Base-by-base conservation (phyloP, 2,113 vertebrate species). In the Vanacampus margaritifer region DNA sequence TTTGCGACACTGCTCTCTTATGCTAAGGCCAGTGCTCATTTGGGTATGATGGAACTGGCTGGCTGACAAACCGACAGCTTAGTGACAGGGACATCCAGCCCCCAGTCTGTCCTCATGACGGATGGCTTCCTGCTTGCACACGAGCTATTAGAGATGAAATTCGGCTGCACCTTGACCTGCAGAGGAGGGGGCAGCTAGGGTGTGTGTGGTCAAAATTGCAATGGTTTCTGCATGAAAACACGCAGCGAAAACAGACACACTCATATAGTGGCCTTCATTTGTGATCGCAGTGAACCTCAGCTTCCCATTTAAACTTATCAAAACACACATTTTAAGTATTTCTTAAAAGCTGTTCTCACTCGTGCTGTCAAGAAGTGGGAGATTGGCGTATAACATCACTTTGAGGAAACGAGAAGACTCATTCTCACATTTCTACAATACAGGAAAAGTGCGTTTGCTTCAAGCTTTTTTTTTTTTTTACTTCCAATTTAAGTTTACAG, bases 61-160 rank as follows among this genome's bases (percentile, higher is more conserved):
- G 19, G 61, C 73, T 87, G 85, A 86, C 87, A 85, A 78, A 85
- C 10, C 73, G 87, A 88, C 84, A 83, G 89, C 79, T 86, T 79
- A 84, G 85, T 78, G 86, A 86, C 85, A 48, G 83, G 83, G 88
- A 89, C 83, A 79, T 82, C 75, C 71, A 78, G 73, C 76, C 64
- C 79, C 79, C 84, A 74, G 81, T 72, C 67, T 19, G 76, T 73
- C 80, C 71, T 70, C 71, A 74, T 87, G 86, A 89, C 86, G 87
- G 77, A 90, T 89, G 87, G 71, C 76, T 73, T 77, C 78, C 70
- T 69, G 73, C 84, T 81, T 74, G 74, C 77, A 48, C 71, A 68
- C 66, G 21, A 64, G 67, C 41, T 43, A 68, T 84, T 75, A 65
- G 74, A 87, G 84, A 88, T 87, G 78, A 84, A 86, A 86, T 81